Evolutionary conservation across 2,888 invertebrate genomes (phyloP), one percentile per base, ranked within the genome.

Genomic region (Plutella xylostella): DNA sequence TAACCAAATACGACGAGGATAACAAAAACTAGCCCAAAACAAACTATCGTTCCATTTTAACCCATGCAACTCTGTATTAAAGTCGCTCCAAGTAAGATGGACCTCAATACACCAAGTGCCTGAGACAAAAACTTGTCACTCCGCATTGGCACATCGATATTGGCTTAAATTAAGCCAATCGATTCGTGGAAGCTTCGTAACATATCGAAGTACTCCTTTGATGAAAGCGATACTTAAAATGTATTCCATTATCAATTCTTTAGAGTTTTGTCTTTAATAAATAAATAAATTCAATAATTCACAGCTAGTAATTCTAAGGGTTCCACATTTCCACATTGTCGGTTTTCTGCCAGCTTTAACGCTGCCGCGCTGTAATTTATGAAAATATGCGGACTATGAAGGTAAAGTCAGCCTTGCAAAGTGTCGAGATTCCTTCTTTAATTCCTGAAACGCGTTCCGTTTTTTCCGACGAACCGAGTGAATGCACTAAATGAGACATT

Each of bases 81-180:
- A 41, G n/a, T 5, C 41, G 9, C 18, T 30, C n/a, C 18, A 35
- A 18, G 11, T 12, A 18, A 19, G 18, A 12, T 18, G 21, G 38
- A 17, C 17, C 22, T 39, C 57, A 59, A 51, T 47, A 45, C 45
- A 49, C 56, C 53, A 63, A 58, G 55, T 55, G 60, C 60, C 58
- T 55, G 53, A 53, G 50, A 52, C 55, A 63, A 76, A 74, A 77
- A 76, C 60, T 67, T 53, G 61, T 59, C 55, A 60, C 60, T 64
- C 72, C 61, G 58, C 67, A 69, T 72, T 71, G 72, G 64, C 68
- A 68, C 70, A 71, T 33, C 33, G 33, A 42, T 42, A 42, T 42
- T 42, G 42, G 42, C 30, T 33, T 19, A 31, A 42, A 14, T 22
- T 15, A 41, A 41, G 12, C 17, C 41, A 19, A 41, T 41, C 41